Percentiles rank a stretch among this genome's conserved stretches.
Conservation (phyloP, 1,140 invertebrate species). For the Lasaia peninsularis region DNA sequence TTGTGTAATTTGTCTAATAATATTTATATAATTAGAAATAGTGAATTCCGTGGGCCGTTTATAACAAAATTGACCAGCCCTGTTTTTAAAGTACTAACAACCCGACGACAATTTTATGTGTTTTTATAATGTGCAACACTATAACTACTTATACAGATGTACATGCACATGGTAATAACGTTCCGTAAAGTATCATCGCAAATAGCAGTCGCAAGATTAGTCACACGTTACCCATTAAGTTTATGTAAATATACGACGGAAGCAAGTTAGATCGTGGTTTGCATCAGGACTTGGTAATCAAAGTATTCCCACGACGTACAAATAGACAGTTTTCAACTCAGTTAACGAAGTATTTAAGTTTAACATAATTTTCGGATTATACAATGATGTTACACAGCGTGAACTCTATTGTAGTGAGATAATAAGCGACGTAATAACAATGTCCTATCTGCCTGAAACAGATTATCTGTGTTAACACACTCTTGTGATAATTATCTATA, state of each 20-base stretch:
- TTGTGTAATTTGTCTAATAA: too few relatives aligned
- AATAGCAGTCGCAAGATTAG: slow-evolving; percentile 22
- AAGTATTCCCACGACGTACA: slow-evolving; percentile 24
- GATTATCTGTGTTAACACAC: not conserved
- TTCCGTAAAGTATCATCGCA: not conserved
- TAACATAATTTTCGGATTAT: slow-evolving; percentile 22
- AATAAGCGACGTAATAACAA: slow-evolving; percentile 9
- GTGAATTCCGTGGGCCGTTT: too few relatives aligned
- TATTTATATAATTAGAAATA: too few relatives aligned
- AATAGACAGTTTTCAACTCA: slow-evolving; percentile 17
- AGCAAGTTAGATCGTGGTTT: slow-evolving; percentile 22
- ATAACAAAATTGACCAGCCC: not conserved
- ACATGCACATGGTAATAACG: not conserved
- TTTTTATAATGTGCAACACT: not conserved
- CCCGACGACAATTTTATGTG: too few relatives aligned
- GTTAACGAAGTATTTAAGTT: slow-evolving; percentile 26
- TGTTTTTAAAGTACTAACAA: not conserved
- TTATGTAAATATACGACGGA: slow-evolving; percentile 28
- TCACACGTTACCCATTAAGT: slow-evolving; percentile 31
- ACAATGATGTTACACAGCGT: slow-evolving; percentile 23
- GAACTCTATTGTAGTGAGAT: slow-evolving; percentile 23
- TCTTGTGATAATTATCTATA: too few relatives aligned
- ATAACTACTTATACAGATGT: not conserved
- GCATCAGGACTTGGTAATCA: slow-evolving; percentile 23
- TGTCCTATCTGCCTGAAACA: not conserved